A percentile compares a stretch with the other conserved stretches of the same genome.
These are phyloP conservation scores for Drosophila tripunctata DNA, from an alignment of 2,888 invertebrate species.

Conservation along the genomic window DNA sequence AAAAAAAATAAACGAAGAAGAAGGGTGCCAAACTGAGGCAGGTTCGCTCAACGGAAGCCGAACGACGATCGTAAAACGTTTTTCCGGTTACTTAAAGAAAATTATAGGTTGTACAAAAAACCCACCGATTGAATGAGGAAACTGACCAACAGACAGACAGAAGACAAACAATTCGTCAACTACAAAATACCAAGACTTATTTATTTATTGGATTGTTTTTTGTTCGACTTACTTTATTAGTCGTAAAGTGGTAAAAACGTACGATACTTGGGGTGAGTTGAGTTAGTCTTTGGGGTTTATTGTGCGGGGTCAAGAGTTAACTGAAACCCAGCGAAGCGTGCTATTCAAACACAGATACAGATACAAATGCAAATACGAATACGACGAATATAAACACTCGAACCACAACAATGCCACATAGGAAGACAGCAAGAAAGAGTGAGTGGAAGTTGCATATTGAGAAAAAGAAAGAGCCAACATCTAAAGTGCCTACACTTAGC, in stretches of 20 bases:
- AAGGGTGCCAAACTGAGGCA: conserved; percentile 11
- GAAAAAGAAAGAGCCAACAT: not conserved
- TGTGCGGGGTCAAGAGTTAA: conserved; percentile 75
- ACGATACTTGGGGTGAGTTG: conserved; percentile 23
- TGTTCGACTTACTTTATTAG: conserved; percentile 61
- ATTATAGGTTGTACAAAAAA: conserved; percentile 68
- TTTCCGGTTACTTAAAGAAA: conserved; percentile 71
- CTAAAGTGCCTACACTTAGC: conserved; percentile 52
- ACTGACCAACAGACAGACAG: not conserved
- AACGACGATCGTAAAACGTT: conserved; percentile 54
- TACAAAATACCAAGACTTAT: conserved; percentile 26
- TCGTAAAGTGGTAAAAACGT: conserved; percentile 67
- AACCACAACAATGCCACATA: conserved; percentile 33
- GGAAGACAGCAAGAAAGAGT: conserved; percentile 7
- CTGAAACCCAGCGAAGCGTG: conserved; percentile 64
- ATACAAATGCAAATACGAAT: conserved; percentile 13
- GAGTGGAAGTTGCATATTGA: too few relatives aligned
- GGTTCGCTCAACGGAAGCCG: conserved; percentile 42
- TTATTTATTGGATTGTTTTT: conserved; percentile 57
- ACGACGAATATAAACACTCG: conserved; percentile 9
- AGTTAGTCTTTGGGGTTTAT: conserved; percentile 26
- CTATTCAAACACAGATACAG: conserved; percentile 36
- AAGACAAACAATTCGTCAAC: conserved; percentile 55
- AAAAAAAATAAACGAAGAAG: not conserved
- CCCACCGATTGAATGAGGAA: not conserved